A percentile compares a stretch with the other conserved stretches of the same genome.
Evolutionary conservation across 2,113 vertebrate genomes (phyloP).

Genomic region (Myiagra hebetior): DNA sequence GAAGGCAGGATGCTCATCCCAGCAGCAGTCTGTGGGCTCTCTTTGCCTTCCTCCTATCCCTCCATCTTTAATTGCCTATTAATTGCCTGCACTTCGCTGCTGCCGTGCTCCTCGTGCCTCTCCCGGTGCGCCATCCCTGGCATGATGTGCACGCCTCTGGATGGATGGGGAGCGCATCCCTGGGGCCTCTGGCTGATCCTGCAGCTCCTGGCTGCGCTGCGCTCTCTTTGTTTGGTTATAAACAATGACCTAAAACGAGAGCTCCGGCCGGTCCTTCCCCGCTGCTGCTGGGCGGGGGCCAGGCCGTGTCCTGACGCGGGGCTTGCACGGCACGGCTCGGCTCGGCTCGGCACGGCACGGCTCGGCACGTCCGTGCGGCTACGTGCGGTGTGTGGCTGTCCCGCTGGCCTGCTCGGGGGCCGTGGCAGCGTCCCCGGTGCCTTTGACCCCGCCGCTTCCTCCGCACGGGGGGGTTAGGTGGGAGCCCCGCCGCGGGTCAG

Average conservation of each 20-base stretch:
- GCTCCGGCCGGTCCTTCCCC: neutral
- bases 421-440: neutral
- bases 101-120: neutral
- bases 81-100: neutral
- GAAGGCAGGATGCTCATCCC: neutral
- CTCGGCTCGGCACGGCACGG: neutral
- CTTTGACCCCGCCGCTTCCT: neutral
- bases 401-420: neutral
- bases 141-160: neutral
- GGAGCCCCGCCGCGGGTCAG: neutral
- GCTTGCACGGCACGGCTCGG: neutral
- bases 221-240: conserved; percentile 33
- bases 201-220: neutral
- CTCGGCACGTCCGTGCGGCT: neutral
- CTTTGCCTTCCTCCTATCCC: neutral
- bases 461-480: neutral
- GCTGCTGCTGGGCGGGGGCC: neutral
- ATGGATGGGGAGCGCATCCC: neutral
- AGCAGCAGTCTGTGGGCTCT: neutral
- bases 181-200: neutral
- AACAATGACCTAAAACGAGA: conserved; percentile 53
- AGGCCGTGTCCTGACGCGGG: neutral
- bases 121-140: neutral
- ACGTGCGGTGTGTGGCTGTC: neutral
- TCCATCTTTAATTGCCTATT: neutral